A percentile compares a stretch with the other conserved stretches of the same genome.
Evolutionary conservation across 23 tunicate species (phyloP).

Genomic region (Aplidium turbinatum): DNA sequence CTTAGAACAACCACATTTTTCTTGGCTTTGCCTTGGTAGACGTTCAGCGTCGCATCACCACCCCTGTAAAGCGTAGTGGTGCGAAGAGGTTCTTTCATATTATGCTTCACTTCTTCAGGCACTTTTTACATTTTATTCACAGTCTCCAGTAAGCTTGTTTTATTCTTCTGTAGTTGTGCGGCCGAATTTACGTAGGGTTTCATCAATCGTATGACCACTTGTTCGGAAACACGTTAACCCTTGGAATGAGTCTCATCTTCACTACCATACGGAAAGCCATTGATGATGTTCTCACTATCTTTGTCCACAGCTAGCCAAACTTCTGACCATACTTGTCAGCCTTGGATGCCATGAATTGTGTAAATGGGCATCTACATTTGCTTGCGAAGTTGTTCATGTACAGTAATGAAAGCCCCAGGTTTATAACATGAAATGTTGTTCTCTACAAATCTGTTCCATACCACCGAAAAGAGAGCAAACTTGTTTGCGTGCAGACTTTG

Average conservation of each 20-base stretch:
- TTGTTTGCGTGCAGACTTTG: conserved; percentile 12
- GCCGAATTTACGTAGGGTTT: conserved; percentile 21
- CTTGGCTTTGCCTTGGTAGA: conserved; percentile 21
- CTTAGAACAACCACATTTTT: conserved; percentile 10
- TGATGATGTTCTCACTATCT: not conserved
- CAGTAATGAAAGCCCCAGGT: conserved; percentile 26
- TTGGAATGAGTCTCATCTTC: conserved; percentile 16
- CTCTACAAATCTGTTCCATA: conserved; percentile 13
- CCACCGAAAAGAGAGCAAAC: conserved; percentile 11
- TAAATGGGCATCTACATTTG: conserved; percentile 22
- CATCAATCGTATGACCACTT: conserved; percentile 20
- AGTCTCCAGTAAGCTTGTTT: conserved; percentile 18
- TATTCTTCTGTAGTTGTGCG: conserved; percentile 6
- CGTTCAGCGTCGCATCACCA: conserved; percentile 15
- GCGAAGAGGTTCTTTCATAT: conserved; percentile 27
- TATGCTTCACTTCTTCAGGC: conserved; percentile 18
- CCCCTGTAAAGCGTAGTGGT: conserved; percentile 11
- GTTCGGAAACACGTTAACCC: conserved; percentile 20
- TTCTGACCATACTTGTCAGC: conserved; percentile 20
- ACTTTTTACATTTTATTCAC: conserved; percentile 2
- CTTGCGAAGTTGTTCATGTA: conserved; percentile 10
- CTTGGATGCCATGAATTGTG: conserved; percentile 10
- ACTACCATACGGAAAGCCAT: conserved; percentile 7
- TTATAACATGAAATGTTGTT: conserved; percentile 15
- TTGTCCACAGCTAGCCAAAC: conserved; percentile 22